These are phyloP conservation scores for Heliconius aoede DNA, from an alignment of 2,888 invertebrate genomes.

Conservation along the genomic window DNA sequence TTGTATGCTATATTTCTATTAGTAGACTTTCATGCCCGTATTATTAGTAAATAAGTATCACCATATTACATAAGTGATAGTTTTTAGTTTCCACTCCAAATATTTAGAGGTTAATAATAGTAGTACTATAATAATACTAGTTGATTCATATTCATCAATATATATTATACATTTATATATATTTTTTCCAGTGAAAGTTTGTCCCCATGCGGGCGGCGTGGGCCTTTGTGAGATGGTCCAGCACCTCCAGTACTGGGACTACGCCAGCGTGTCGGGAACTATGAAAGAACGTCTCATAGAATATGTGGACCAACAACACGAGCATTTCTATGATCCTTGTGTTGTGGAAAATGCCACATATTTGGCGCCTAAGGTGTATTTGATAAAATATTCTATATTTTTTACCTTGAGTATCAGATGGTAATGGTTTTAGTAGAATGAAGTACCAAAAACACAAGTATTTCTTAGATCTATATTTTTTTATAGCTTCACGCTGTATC, in stretches of 20 bases:
- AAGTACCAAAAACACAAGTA: too few relatives aligned
- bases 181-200: constrained; percentile 89
- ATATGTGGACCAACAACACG: constrained; percentile 95
- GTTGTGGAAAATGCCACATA: constrained; percentile 88
- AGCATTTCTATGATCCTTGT: constrained; percentile 92
- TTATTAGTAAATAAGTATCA: background rate
- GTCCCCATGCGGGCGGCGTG: constrained; percentile 97
- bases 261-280: constrained; percentile 87
- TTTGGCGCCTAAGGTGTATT: constrained; percentile 87
- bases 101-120: background rate
- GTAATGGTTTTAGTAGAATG: too few relatives aligned
- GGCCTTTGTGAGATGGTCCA: constrained; percentile 97
- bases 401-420: too few relatives aligned
- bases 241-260: constrained; percentile 95
- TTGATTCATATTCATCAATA: too few relatives aligned
- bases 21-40: background rate
- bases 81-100: background rate
- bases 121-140: too few relatives aligned
- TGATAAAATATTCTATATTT: too few relatives aligned
- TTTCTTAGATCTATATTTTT: background rate
- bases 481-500: background rate
- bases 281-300: constrained; percentile 90
- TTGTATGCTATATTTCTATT: background rate
- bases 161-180: background rate
- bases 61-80: background rate